phyloP scores from a whole-genome alignment of 1,140 invertebrate species.

The Megathymus violae region DNA sequence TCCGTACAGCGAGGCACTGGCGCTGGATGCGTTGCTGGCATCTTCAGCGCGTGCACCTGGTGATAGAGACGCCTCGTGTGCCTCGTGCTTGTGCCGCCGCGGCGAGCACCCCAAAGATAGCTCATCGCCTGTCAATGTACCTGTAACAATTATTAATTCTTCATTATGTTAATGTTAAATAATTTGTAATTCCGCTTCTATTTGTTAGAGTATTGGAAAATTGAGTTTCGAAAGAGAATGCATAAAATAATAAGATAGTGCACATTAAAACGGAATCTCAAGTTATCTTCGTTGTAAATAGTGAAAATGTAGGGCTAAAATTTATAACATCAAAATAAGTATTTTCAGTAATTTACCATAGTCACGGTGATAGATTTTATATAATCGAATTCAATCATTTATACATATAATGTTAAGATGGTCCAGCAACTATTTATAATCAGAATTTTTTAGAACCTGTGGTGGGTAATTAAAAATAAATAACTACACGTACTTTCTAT shows the following conservation, averaged over 20 bases:
- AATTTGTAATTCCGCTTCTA: too few species aligned
- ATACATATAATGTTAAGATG: too few species aligned
- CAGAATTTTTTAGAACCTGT: too few species aligned
- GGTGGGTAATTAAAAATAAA: too few species aligned
- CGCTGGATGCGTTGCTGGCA: constrained; percentile 87
- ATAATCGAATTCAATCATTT: too few species aligned
- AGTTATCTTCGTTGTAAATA: neutral
- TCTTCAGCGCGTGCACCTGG: constrained; percentile 89
- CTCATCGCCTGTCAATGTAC: constrained; percentile 90
- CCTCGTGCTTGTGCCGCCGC: constrained; percentile 85
- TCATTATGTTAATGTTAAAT: too few species aligned
- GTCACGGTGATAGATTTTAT: too few species aligned
- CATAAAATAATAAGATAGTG: neutral
- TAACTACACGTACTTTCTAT: too few species aligned
- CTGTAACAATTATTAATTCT: constrained; percentile 86
- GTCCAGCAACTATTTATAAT: too few species aligned
- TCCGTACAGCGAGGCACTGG: constrained; percentile 86
- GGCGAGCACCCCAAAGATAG: constrained; percentile 86
- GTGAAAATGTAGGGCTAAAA: neutral
- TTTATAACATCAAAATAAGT: neutral
- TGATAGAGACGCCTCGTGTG: constrained; percentile 84
- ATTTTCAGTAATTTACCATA: too few species aligned
- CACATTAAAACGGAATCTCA: too few species aligned
- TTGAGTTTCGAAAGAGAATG: neutral
- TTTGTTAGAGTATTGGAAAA: neutral